phyloP scores from a whole-genome alignment of 2,797 vertebrate genomes.

The Gadopsis marmoratus region DNA sequence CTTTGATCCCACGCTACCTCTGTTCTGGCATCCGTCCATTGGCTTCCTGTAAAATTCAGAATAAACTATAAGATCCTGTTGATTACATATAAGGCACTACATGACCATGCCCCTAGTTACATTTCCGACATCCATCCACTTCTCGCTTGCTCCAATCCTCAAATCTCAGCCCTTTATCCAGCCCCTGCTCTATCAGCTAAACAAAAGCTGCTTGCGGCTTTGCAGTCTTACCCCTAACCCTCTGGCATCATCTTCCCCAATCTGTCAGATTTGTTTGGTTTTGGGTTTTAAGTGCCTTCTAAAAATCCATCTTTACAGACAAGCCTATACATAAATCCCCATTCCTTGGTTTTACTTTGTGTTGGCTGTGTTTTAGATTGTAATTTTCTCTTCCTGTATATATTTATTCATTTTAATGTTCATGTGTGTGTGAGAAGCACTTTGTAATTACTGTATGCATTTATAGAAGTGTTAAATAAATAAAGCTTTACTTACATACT shows the following conservation, averaged over 20 bases:
- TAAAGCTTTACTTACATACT: not conserved
- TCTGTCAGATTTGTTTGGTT: too few species aligned
- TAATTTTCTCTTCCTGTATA: not conserved
- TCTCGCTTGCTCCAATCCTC: not conserved
- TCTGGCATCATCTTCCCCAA: too few species aligned
- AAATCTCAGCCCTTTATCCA: not conserved
- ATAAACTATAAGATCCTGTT: too few species aligned
- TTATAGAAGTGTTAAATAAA: not conserved
- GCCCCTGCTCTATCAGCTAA: not conserved
- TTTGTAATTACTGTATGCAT: not conserved
- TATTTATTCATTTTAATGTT: not conserved
- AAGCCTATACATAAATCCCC: not conserved
- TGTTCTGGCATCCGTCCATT: not conserved
- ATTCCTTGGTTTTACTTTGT: not conserved
- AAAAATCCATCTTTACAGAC: conserved; percentile 1
- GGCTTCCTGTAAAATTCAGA: not conserved
- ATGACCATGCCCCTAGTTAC: not conserved
- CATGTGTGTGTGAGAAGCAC: not conserved
- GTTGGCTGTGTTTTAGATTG: not conserved
- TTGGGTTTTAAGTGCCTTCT: not conserved
- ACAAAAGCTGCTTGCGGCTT: not conserved
- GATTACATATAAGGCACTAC: not conserved
- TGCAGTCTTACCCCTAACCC: too few species aligned
- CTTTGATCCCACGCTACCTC: too few species aligned
- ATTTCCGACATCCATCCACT: not conserved